A percentile compares a stretch with the other conserved stretches of the same genome.
Evolutionary conservation across 1,140 invertebrate genomes (phyloP).

Genomic region (Stegodyphus dumicola): DNA sequence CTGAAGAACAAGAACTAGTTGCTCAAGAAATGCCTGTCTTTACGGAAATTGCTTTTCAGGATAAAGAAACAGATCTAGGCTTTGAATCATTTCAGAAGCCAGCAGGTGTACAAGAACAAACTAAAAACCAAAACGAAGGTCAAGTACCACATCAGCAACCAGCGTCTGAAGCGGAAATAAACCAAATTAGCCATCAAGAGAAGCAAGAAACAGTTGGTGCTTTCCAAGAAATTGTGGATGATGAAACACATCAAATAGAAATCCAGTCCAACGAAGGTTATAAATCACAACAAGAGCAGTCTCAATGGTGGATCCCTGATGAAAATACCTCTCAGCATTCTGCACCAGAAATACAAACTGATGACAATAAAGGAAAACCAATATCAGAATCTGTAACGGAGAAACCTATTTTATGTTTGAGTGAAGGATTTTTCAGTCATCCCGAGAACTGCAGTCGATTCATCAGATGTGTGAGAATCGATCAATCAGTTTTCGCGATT

Average conservation of each 20-base stretch:
- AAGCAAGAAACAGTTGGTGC: neutral
- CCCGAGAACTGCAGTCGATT: constrained; percentile 57
- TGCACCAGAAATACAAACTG: constrained; percentile 3
- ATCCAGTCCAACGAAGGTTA: constrained; percentile 8
- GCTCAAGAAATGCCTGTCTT: neutral
- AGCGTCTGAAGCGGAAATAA: neutral
- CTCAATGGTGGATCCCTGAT: constrained; percentile 19
- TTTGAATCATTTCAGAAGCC: neutral
- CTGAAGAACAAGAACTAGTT: constrained; percentile 2
- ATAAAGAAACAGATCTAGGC: neutral
- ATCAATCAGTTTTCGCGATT: constrained; percentile 10
- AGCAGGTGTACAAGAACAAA: neutral
- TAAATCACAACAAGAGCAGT: neutral
- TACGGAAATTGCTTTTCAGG: neutral
- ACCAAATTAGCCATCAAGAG: neutral
- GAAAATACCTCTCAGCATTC: constrained; percentile 24
- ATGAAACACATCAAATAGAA: neutral
- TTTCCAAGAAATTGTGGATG: constrained; percentile 27
- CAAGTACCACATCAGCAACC: neutral
- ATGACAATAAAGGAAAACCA: neutral
- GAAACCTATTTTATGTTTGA: constrained; percentile 33
- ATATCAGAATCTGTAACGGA: neutral
- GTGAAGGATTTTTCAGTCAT: constrained; percentile 59
- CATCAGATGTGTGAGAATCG: constrained; percentile 37
- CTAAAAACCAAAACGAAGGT: neutral